These are phyloP conservation scores for Sebastes oblongus DNA, from an alignment of 2,797 vertebrate genomes.

Conservation along the genomic window DNA sequence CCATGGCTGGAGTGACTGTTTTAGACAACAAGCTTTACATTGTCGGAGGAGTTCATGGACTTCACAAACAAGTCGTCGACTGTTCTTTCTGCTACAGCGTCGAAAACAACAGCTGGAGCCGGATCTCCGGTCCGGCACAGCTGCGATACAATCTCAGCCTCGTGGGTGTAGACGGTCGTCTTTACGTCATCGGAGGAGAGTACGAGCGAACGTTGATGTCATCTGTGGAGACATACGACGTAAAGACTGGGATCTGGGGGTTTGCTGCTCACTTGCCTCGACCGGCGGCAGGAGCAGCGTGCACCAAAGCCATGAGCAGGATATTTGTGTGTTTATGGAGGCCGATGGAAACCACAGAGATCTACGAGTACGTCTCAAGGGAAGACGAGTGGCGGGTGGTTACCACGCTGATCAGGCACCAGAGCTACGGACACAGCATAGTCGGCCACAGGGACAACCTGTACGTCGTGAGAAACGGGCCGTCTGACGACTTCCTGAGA, in stretches of 20 bases:
- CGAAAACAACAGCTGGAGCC: slow-evolving; percentile 79
- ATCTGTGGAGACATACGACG: slow-evolving; percentile 87
- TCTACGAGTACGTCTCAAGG: slow-evolving; percentile 84
- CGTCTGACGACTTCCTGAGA: slow-evolving; percentile 91
- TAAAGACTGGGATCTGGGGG: slow-evolving; percentile 81
- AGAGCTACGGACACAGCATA: slow-evolving; percentile 95
- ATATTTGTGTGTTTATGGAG: slow-evolving; percentile 93
- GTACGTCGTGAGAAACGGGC: slow-evolving; percentile 93
- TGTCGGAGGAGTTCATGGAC: slow-evolving; percentile 88
- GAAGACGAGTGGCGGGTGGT: slow-evolving; percentile 82
- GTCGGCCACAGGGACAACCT: slow-evolving; percentile 91
- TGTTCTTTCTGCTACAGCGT: slow-evolving; percentile 89
- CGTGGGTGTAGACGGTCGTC: slow-evolving; percentile 80
- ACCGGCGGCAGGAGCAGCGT: slow-evolving; percentile 82
- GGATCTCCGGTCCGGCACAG: slow-evolving; percentile 86
- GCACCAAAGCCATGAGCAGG: slow-evolving; percentile 85
- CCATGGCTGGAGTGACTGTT: slow-evolving; percentile 90
- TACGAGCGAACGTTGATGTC: slow-evolving; percentile 83
- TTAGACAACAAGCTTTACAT: slow-evolving; percentile 92
- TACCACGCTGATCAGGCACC: slow-evolving; percentile 85
- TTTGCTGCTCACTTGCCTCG: slow-evolving; percentile 87
- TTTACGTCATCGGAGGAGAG: slow-evolving; percentile 91
- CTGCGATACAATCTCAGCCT: slow-evolving; percentile 89
- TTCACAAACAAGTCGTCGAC: slow-evolving; percentile 87
- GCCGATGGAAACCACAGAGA: slow-evolving; percentile 88